phyloP scores from a whole-genome alignment of 1,140 invertebrate species.

The Alviniconcha marisindica region DNA sequence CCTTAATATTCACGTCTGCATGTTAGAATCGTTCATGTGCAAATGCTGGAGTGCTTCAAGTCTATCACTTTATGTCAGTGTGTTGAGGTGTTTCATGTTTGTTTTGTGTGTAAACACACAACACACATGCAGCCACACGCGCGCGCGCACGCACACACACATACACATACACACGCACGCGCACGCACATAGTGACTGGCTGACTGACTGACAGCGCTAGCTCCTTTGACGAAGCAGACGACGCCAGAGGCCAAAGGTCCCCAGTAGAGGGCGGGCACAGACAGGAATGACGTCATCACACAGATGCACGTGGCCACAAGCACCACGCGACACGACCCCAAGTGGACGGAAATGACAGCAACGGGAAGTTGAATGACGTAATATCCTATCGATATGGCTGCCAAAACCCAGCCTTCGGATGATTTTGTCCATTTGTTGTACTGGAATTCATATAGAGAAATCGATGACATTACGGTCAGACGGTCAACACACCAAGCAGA shows the following conservation, averaged over 20 bases:
- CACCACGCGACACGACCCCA: not conserved
- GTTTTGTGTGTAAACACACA: too few relatives aligned
- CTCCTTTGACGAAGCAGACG: not conserved
- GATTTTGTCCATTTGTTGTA: not conserved
- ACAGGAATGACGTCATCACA: slow-evolving; percentile 4
- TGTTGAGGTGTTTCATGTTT: too few relatives aligned
- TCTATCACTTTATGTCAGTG: too few relatives aligned
- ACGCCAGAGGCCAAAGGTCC: not conserved
- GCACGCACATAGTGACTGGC: too few relatives aligned
- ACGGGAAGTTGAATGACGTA: not conserved
- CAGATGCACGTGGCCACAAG: not conserved
- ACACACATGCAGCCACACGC: too few relatives aligned
- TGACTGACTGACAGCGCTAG: not conserved
- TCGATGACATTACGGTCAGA: not conserved
- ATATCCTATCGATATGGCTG: slow-evolving; percentile 7
- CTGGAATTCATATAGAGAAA: too few relatives aligned
- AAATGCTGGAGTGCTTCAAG: too few relatives aligned
- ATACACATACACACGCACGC: too few relatives aligned
- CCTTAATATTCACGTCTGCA: too few relatives aligned
- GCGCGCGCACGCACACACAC: too few relatives aligned
- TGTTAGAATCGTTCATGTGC: too few relatives aligned
- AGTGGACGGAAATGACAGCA: not conserved
- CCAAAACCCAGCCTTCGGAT: not conserved
- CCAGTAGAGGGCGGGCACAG: not conserved
- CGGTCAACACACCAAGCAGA: not conserved